phyloP scores from a whole-genome alignment of 2,888 invertebrate species.

The Cantharis rustica region DNA sequence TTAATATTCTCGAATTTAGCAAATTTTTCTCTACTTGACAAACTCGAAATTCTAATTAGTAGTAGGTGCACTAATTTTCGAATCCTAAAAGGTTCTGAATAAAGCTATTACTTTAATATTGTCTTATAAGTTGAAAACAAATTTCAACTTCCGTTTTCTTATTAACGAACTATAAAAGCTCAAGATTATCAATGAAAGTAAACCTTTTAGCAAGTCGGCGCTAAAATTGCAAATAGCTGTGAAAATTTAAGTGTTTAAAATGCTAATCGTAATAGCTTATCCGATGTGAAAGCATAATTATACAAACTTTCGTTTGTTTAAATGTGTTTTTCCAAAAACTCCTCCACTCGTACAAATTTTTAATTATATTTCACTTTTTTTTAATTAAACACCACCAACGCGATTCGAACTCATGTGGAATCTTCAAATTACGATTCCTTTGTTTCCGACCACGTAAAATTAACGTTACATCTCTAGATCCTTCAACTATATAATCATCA shows the following conservation, averaged over 20 bases:
- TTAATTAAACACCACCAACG: background rate
- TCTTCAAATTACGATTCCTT: background rate
- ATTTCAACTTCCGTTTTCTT: background rate
- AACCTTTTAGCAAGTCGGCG: background rate
- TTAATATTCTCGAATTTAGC: background rate
- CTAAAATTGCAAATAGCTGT: background rate
- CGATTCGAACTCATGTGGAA: background rate
- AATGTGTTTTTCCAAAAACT: slow-evolving; percentile 24
- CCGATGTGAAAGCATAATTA: slow-evolving; percentile 22
- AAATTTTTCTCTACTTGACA: background rate
- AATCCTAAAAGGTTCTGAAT: background rate
- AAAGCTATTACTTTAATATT: background rate
- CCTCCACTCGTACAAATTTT: background rate
- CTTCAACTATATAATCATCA: background rate
- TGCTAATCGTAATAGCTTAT: slow-evolving; percentile 17
- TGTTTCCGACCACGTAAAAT: background rate
- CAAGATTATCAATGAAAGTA: background rate
- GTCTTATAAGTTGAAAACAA: background rate
- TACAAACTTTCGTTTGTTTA: slow-evolving; percentile 21
- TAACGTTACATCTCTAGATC: background rate
- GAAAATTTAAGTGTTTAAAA: slow-evolving; percentile 13
- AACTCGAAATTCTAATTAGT: background rate
- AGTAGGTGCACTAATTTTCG: background rate
- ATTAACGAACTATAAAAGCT: background rate
- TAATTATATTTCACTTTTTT: background rate